phyloP scores from a whole-genome alignment of 2,113 vertebrate species.

The Atherinomorus stipes region DNA sequence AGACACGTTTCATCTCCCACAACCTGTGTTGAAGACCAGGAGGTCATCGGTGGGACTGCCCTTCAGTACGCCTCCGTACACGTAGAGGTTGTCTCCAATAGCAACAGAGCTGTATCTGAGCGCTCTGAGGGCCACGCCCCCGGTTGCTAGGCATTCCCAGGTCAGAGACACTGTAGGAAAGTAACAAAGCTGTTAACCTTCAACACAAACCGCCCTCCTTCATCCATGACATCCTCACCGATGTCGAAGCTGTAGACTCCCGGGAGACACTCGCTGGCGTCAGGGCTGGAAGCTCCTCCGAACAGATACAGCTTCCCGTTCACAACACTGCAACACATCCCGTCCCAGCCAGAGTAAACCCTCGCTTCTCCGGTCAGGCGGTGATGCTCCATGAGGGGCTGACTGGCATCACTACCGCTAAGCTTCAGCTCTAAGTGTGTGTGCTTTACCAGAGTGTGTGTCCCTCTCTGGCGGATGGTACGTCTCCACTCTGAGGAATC shows the following conservation, averaged over 20 bases:
- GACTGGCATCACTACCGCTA: no score
- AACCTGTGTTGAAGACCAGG: slow-evolving; percentile 81
- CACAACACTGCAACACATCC: slow-evolving; percentile 61
- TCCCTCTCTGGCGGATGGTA: slow-evolving; percentile 78
- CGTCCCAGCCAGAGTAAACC: no score
- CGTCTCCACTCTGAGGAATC: slow-evolving; percentile 79
- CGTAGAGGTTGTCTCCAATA: slow-evolving; percentile 75
- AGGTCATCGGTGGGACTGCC: slow-evolving; percentile 70
- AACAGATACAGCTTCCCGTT: slow-evolving; percentile 83
- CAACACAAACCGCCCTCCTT: background rate
- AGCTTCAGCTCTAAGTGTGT: slow-evolving; percentile 4
- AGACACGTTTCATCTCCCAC: background rate
- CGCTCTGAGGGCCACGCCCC: slow-evolving; percentile 62
- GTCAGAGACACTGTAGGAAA: slow-evolving; percentile 74
- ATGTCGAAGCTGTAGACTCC: slow-evolving; percentile 80
- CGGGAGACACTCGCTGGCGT: slow-evolving; percentile 73
- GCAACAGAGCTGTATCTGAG: slow-evolving; percentile 73
- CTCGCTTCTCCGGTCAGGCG: no score
- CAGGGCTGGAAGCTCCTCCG: slow-evolving; percentile 66
- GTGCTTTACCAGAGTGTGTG: slow-evolving; percentile 78
- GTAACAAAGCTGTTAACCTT: background rate
- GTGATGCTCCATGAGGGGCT: no score
- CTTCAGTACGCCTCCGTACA: slow-evolving; percentile 68
- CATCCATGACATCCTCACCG: slow-evolving; percentile 56
- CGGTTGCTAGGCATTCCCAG: slow-evolving; percentile 68